Conservation (phyloP, 2,888 invertebrate genomes). For the Empis livida region DNA sequence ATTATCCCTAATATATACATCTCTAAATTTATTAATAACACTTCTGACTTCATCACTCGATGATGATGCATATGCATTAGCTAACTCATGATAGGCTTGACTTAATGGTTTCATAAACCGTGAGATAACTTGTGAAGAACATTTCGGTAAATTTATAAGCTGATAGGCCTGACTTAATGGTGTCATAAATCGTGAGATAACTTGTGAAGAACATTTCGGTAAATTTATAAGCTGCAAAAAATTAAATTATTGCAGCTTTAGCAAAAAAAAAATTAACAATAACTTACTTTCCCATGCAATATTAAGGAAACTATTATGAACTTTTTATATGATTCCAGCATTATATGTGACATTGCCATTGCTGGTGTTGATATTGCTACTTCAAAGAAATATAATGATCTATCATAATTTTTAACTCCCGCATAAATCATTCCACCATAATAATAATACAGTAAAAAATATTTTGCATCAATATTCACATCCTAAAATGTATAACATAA, state of each 20-base stretch:
- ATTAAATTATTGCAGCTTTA: background rate
- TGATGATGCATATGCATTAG: conserved; percentile 64
- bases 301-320: conserved; percentile 86
- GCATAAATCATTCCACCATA: conserved; percentile 98
- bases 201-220: conserved; percentile 87
- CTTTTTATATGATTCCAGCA: conserved; percentile 96
- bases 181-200: conserved; percentile 72
- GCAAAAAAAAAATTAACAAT: conserved; percentile 1
- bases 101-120: conserved; percentile 76
- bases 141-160: conserved; percentile 67
- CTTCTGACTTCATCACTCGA: conserved; percentile 56
- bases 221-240: conserved; percentile 42
- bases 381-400: conserved; percentile 91
- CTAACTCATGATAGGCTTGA: conserved; percentile 77
- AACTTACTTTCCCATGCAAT: conserved; percentile 71
- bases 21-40: conserved; percentile 63
- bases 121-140: conserved; percentile 79
- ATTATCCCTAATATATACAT: conserved; percentile 64
- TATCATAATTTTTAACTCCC: conserved; percentile 81
- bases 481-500: conserved; percentile 37
- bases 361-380: conserved; percentile 92
- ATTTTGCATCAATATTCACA: conserved; percentile 47
- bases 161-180: conserved; percentile 76
- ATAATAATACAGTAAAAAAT: conserved; percentile 88
- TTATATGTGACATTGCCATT: conserved; percentile 87